phyloP scores from a whole-genome alignment of 2,113 vertebrate species.

The Formicarius rufipectus region DNA sequence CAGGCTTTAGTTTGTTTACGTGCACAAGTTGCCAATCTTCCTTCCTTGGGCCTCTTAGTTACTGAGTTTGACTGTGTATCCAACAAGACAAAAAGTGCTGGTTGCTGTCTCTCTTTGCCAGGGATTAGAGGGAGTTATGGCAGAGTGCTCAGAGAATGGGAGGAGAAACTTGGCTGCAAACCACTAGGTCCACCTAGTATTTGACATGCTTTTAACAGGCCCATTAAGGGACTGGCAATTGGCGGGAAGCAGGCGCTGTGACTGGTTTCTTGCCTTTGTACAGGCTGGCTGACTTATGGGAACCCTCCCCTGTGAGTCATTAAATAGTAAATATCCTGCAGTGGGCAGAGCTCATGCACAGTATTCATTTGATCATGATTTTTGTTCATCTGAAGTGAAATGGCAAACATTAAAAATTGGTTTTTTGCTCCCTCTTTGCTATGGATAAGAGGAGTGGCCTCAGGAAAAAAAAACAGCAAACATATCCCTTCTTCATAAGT shows the following conservation, averaged over 20 bases:
- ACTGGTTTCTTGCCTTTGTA: background rate
- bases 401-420: background rate
- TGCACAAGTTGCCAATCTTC: background rate
- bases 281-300: background rate
- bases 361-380: background rate
- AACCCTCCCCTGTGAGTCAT: background rate
- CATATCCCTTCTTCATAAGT: fast-evolving
- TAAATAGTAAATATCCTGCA: background rate
- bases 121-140: background rate
- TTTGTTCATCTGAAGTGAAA: background rate
- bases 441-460: background rate
- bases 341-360: background rate
- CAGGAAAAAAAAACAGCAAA: background rate
- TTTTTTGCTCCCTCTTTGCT: background rate
- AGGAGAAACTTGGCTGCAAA: background rate
- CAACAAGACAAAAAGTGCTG: background rate
- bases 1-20: background rate
- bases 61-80: background rate
- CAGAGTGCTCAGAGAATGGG: background rate
- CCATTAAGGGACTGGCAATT: background rate
- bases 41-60: background rate
- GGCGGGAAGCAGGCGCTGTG: background rate
- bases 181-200: background rate
- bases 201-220: background rate
- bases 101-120: background rate